Percentiles rank a stretch among this genome's conserved stretches.
Evolutionary conservation across 2,113 vertebrate species (phyloP).

Genomic region (Ophthalmolycus amberensis): DNA sequence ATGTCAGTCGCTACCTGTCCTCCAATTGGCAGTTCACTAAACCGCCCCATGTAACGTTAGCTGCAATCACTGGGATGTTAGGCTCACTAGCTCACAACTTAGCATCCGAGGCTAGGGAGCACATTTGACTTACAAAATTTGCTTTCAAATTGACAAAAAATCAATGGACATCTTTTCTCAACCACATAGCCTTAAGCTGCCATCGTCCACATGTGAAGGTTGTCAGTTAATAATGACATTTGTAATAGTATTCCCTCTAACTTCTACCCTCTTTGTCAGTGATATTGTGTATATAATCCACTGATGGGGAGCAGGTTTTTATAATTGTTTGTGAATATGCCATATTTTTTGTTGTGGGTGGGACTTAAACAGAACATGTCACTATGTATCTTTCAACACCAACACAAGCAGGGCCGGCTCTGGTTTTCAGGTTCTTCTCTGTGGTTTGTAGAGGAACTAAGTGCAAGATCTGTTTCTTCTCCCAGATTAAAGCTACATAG

Average conservation of each 20-base stretch:
- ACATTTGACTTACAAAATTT: background rate
- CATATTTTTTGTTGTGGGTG: background rate
- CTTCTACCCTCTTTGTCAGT: background rate
- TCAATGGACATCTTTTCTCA: too few relatives aligned
- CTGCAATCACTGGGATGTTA: background rate
- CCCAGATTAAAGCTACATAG: background rate
- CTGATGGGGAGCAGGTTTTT: background rate
- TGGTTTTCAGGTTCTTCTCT: conserved; percentile 17
- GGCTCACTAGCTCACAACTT: background rate
- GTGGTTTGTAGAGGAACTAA: background rate
- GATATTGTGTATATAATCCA: background rate
- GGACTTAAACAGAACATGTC: background rate
- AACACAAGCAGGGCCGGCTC: background rate
- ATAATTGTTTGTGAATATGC: background rate
- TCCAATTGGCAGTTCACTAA: background rate
- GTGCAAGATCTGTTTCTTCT: background rate
- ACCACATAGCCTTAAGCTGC: conserved; percentile 11
- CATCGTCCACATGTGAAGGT: background rate
- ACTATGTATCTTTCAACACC: background rate
- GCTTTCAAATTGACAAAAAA: too few relatives aligned
- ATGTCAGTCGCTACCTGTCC: background rate
- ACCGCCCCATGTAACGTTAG: background rate
- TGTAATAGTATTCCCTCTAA: too few relatives aligned
- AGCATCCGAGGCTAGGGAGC: too few relatives aligned
- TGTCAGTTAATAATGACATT: conserved; percentile 11